Percentiles rank a stretch among this genome's conserved stretches.
phyloP scores from a whole-genome alignment of 2,888 invertebrate species.

The Periphyllus acericola region DNA sequence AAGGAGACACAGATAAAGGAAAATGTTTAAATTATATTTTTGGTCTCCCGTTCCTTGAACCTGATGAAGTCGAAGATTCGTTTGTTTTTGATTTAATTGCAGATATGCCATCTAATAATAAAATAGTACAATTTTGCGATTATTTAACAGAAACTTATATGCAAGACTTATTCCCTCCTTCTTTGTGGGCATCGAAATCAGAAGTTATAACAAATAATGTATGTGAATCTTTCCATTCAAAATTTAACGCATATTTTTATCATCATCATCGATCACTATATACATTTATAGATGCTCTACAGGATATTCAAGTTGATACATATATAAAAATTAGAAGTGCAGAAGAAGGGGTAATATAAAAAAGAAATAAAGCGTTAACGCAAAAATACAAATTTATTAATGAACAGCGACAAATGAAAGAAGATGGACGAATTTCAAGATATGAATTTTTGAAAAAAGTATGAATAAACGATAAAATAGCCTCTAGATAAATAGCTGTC shows the following conservation, averaged over 20 bases:
- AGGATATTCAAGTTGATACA: no score
- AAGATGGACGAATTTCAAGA: not conserved
- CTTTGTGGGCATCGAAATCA: no score
- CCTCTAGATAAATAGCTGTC: no score
- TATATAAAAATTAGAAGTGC: no score
- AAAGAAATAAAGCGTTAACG: not conserved
- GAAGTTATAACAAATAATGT: no score
- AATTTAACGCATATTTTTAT: no score
- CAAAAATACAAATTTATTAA: not conserved
- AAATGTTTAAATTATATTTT: conserved; percentile 12
- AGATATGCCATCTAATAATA: not conserved
- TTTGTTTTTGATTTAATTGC: not conserved
- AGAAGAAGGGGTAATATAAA: not conserved
- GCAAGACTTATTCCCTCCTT: not conserved
- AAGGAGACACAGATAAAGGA: not conserved
- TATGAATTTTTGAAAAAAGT: not conserved
- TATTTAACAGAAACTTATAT: not conserved
- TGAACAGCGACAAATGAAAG: not conserved
- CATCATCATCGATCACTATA: no score
- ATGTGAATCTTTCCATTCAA: no score
- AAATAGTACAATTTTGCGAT: not conserved
- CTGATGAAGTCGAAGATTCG: not conserved
- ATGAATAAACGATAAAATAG: not conserved
- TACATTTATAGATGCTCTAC: no score
- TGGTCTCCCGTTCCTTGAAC: not conserved